These are phyloP conservation scores for Megalopta genalis DNA, from an alignment of 1,140 invertebrate genomes.

Conservation along the genomic window DNA sequence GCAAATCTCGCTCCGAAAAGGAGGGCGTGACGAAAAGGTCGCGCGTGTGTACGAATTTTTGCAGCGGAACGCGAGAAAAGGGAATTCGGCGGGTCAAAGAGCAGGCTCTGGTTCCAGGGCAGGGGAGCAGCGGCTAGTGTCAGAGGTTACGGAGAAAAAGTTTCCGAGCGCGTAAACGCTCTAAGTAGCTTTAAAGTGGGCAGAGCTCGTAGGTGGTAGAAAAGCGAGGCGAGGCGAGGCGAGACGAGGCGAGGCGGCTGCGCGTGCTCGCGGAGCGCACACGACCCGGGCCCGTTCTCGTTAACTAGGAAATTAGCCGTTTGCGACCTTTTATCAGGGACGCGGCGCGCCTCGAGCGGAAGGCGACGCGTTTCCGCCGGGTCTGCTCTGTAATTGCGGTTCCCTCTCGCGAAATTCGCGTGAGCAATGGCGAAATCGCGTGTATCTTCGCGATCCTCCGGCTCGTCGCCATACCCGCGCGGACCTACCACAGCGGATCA, in stretches of 20 bases:
- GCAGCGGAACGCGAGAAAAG: neutral
- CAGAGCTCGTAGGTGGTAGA: neutral
- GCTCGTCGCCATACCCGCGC: neutral
- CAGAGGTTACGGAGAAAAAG: conserved; percentile 25
- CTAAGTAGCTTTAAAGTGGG: conserved; percentile 49
- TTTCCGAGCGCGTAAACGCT: conserved; percentile 43
- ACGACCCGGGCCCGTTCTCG: conserved; percentile 26
- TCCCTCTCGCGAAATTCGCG: conserved; percentile 28
- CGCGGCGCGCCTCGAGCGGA: neutral
- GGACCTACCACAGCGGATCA: neutral
- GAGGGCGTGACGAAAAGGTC: neutral
- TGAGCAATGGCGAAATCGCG: conserved; percentile 53
- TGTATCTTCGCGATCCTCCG: conserved; percentile 18
- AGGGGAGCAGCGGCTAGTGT: neutral
- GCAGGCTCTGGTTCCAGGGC: neutral
- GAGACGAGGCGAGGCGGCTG: neutral
- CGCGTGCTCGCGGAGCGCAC: neutral
- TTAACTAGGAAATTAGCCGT: conserved; percentile 62
- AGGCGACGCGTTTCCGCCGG: neutral
- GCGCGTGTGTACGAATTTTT: conserved; percentile 22
- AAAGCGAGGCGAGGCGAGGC: neutral
- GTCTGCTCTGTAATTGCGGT: conserved; percentile 27
- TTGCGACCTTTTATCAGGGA: conserved; percentile 38
- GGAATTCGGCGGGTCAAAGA: conserved; percentile 25
- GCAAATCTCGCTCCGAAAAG: neutral